Conservation (phyloP, 1,140 invertebrate genomes). For the Oryzaephilus surinamensis region DNA sequence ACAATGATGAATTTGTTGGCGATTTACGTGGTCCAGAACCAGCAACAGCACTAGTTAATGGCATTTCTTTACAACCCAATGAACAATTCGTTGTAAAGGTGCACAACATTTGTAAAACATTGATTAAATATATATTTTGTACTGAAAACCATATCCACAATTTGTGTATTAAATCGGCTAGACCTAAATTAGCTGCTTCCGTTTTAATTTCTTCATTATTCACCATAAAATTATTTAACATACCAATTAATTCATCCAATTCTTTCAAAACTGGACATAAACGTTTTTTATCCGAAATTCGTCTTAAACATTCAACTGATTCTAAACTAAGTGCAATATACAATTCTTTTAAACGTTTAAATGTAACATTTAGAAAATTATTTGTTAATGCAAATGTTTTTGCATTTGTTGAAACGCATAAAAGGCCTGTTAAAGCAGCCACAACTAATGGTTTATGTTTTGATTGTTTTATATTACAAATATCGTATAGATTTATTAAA, state of each 20-base stretch:
- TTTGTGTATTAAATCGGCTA: constrained; percentile 45
- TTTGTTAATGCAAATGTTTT: constrained; percentile 36
- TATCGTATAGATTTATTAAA: constrained; percentile 39
- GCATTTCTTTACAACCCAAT: constrained; percentile 36
- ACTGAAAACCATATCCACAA: constrained; percentile 43
- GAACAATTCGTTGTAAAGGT: constrained; percentile 42
- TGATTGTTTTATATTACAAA: constrained; percentile 33
- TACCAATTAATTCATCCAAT: constrained; percentile 35
- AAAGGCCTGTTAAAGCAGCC: constrained; percentile 37
- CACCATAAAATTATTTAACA: constrained; percentile 44
- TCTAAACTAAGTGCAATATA: constrained; percentile 41
- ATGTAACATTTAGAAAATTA: constrained; percentile 32
- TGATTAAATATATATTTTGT: constrained; percentile 34
- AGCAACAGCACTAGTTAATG: constrained; percentile 41
- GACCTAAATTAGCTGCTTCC: constrained; percentile 33
- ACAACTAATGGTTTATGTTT: constrained; percentile 37
- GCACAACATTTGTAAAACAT: constrained; percentile 41
- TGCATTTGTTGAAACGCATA: constrained; percentile 38
- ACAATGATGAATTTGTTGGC: constrained; percentile 39
- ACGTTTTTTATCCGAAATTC: constrained; percentile 35
- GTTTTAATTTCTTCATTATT: constrained; percentile 34
- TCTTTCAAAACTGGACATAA: constrained; percentile 39
- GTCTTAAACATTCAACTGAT: constrained; percentile 37
- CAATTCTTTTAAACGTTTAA: constrained; percentile 38
- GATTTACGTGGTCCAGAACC: constrained; percentile 42